Percentiles rank a stretch among this genome's conserved stretches.
Conservation (phyloP, 2,797 vertebrate genomes). For the Mormyrops boulengeri region DNA sequence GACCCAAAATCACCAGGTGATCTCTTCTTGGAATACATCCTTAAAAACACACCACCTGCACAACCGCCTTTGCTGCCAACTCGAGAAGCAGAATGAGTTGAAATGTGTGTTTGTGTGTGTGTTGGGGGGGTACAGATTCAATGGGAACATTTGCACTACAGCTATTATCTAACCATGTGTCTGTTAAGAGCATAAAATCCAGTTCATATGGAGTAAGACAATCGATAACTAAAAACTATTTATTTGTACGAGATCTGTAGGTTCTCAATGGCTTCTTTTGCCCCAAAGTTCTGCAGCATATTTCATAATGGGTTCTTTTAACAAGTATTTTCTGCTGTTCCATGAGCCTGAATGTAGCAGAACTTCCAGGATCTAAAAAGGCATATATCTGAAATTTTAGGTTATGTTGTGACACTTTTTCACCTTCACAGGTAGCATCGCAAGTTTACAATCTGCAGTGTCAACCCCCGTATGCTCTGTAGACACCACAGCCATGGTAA, state of each 20-base stretch:
- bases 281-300: neutral
- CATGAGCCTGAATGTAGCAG: neutral
- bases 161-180: neutral
- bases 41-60: neutral
- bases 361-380: neutral
- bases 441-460: neutral
- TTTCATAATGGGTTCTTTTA: neutral
- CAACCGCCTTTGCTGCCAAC: neutral
- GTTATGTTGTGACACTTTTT: neutral
- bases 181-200: neutral
- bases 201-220: neutral
- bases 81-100: neutral
- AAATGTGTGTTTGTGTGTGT: neutral
- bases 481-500: neutral
- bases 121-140: neutral
- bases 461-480: constrained; percentile 3
- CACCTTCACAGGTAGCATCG: neutral
- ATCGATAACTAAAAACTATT: neutral
- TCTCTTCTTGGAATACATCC: neutral
- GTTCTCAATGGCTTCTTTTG: neutral
- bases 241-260: neutral
- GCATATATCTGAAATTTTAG: neutral
- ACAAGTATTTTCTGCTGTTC: neutral
- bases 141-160: neutral
- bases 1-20: neutral